Evolutionary conservation across 2,113 vertebrate species (phyloP).

Genomic region (Stictonetta naevosa): DNA sequence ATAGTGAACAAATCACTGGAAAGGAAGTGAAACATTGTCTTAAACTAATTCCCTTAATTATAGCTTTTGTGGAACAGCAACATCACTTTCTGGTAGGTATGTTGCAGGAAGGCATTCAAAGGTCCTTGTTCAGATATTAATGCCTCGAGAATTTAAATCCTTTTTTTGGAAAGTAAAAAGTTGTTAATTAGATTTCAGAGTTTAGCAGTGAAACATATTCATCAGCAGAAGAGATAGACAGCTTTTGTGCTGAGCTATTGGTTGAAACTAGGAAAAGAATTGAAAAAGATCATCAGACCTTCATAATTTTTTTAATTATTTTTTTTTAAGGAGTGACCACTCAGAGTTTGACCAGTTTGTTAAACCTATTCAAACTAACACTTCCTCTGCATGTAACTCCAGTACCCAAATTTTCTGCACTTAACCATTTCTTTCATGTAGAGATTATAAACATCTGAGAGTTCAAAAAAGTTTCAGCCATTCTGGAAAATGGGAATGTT

Average conservation of each 20-base stretch:
- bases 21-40: neutral
- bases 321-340: neutral
- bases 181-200: neutral
- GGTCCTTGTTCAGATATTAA: neutral
- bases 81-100: neutral
- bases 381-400: neutral
- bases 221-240: neutral
- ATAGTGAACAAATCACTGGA: conserved; percentile 1
- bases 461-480: neutral
- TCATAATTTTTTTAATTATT: neutral
- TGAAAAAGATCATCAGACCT: neutral
- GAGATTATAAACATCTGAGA: neutral
- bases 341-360: neutral
- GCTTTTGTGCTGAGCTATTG: neutral
- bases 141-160: neutral
- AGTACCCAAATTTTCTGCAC: neutral
- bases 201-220: neutral
- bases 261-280: neutral
- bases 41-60: neutral
- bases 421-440: neutral
- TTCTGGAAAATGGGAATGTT: neutral
- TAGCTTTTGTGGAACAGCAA: neutral
- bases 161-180: neutral
- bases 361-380: neutral
- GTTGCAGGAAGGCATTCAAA: neutral